Conservation (phyloP, 1,140 invertebrate genomes). For the Cryptotermes secundus region DNA sequence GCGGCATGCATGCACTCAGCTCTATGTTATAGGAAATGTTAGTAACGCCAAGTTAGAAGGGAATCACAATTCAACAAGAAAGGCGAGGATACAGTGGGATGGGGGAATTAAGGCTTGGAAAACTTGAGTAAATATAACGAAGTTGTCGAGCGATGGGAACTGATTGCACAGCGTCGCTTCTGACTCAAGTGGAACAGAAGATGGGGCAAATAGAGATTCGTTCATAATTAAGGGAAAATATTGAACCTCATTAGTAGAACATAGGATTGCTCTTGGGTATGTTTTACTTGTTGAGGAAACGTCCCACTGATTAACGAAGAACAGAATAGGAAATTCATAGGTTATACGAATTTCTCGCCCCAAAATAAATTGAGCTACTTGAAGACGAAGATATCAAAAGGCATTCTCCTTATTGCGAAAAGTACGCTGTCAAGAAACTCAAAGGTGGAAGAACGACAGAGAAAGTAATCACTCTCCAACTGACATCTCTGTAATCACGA, state of each 20-base stretch:
- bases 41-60: background rate
- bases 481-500: no score
- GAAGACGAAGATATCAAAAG: background rate
- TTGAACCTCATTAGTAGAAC: constrained; percentile 19
- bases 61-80: background rate
- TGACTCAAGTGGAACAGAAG: background rate
- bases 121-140: constrained; percentile 13
- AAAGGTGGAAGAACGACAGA: background rate
- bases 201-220: background rate
- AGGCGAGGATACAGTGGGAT: background rate
- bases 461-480: no score
- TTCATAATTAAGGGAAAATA: constrained; percentile 18
- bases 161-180: background rate
- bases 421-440: background rate
- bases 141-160: constrained; percentile 14
- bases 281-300: background rate
- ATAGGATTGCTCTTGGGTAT: background rate
- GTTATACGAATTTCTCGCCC: background rate
- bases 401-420: background rate
- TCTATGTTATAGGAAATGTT: background rate
- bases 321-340: background rate
- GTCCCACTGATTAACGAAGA: background rate
- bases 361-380: background rate
- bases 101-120: constrained; percentile 6
- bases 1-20: background rate